phyloP scores from a whole-genome alignment of 2,888 invertebrate genomes.

The Lithophane leautieri region DNA sequence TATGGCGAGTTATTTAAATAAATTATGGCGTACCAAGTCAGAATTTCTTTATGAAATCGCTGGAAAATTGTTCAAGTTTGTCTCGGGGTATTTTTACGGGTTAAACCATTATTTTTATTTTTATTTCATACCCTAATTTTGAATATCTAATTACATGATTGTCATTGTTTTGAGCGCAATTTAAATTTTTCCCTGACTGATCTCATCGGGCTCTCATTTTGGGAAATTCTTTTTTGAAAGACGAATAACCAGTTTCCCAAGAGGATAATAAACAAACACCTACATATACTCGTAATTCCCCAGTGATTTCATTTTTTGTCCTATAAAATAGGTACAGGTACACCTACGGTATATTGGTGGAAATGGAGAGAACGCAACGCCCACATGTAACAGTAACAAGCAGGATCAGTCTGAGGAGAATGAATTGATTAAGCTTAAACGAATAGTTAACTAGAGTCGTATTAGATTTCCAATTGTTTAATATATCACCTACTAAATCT shows the following conservation, averaged over 20 bases:
- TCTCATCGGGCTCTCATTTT: not conserved
- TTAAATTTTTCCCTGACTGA: not conserved
- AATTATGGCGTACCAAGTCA: slow-evolving; percentile 57
- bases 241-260: not conserved
- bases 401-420: no score
- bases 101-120: slow-evolving; percentile 4
- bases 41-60: slow-evolving; percentile 51
- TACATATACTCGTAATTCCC: not conserved
- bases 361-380: not conserved
- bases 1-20: slow-evolving; percentile 67
- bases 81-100: slow-evolving; percentile 2
- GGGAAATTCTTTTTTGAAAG: not conserved
- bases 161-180: not conserved
- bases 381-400: not conserved
- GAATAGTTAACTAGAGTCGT: no score
- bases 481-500: no score
- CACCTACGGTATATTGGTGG: not conserved
- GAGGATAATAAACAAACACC: not conserved
- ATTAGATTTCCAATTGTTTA: not conserved
- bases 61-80: slow-evolving; percentile 45
- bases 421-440: no score
- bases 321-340: no score
- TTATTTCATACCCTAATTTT: slow-evolving; percentile 9
- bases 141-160: not conserved
- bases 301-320: no score